Evolutionary conservation across 2,888 invertebrate genomes (phyloP), one percentile per base, ranked within the genome.

Genomic region (Muscina levida): DNA sequence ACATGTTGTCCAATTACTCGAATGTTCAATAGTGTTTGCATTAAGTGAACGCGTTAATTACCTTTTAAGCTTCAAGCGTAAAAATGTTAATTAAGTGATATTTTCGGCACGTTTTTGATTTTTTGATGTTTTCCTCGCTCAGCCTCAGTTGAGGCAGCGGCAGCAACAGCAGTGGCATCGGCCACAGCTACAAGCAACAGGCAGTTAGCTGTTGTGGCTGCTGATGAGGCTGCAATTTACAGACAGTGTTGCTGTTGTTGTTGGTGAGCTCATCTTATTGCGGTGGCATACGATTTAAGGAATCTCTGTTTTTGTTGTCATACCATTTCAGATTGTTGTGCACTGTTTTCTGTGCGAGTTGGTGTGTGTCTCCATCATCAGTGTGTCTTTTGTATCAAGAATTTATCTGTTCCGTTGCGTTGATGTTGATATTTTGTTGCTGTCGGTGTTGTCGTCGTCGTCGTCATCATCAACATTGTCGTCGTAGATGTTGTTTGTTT

Each of bases 1-100:
- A 86, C 87, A 87, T 88, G 87, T 87, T 87, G 87, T 87, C 88
- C 87, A 88, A 88, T 88, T 88, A 88, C 88, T 87, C 86, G 88
- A 87, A 87, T 87, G 88, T 87, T 88, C 87, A 88, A 87, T 87
- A 87, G 88, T 88, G 88, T 88, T 88, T 88, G 88, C 88, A 88
- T 88, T 88, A 88, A 88, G 88, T 88, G 88, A 87, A 88, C 88
- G 88, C 88, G 88, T 88, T 88, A 88, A 88, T 88, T 88, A 88
- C 88, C 85, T 84, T 84, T 85, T 84, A 86, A 84, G 86, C 85
- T 86, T 82, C 83, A 80, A 84, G 85, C 84, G 84, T 82, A 87
- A 88, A 87, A 88, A 88, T 88, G 88, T 88, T 88, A 88, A 88
- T 88, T 88, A 88, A 88, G 88, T 88, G 88, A 88, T 88, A 88